Base-by-base conservation (phyloP, 2,113 vertebrate species). In the Phalacrocorax aristotelis region DNA sequence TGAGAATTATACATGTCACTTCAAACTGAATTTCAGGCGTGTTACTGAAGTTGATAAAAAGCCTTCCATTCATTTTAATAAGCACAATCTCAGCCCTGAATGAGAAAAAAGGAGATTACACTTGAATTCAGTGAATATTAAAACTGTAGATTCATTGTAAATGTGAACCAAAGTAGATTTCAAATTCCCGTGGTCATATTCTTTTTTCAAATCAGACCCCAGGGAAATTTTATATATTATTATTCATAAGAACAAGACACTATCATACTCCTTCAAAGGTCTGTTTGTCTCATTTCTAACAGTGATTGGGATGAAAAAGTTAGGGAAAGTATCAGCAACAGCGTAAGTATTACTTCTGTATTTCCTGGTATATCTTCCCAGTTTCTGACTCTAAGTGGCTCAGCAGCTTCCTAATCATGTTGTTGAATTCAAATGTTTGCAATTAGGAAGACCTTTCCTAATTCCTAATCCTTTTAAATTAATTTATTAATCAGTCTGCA, bases 91-190 rank as follows among this genome's bases (percentile, higher is more conserved):
- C 6, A 54, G n/a, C n/a, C 23, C 26, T 57, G n/a, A 95, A 71
- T 89, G 51, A 81, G 60, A 87, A 66, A 26, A 58, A 87, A 89
- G 72, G 54, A 51, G 32, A 40, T 87, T 81, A 32, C 15, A n/a
- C 17, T 84, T 84, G n/a, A 96, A 94, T 91, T 94, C 48, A 57
- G 65, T 70, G 72, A 60, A 71, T 84, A 87, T 81, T 94, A 83
- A 96, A 95, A 58, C 44, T 78, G 29, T 13, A 89, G 57, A 64
- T 68, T 87, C 13, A 27, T 83, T 62, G n/a, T 51, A 44, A 44
- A 44, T 92, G 32, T 78, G 84, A 78, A 20, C 15, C n/a, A 68
- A 74, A 89, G 32, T 75, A 71, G 58, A 71, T 83, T 82, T 77
- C 11, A 15, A 81, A 91, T 95, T 91, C 22, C 65, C 60, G 3